These are phyloP conservation scores for Scelioninae gen. 2 DNA, from an alignment of 2,888 invertebrate species.

Conservation along the genomic window DNA sequence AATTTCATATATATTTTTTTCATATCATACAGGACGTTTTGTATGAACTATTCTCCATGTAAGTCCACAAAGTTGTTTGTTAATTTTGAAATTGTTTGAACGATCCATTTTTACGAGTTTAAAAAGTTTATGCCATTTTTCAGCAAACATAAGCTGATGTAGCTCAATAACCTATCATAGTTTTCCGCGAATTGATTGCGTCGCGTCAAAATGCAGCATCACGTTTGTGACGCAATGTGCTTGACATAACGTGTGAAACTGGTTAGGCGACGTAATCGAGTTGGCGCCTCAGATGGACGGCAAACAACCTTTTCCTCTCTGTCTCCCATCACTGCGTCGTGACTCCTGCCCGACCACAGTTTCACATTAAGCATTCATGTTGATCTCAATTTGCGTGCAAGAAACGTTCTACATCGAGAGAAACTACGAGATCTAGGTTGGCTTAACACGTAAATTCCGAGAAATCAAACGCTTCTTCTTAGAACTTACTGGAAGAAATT, in stretches of 20 bases:
- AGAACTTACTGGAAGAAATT: conserved; percentile 36
- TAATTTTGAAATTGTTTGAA: too few species aligned
- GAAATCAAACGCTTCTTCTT: conserved; percentile 55
- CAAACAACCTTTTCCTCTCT: conserved; percentile 70
- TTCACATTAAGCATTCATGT: conserved; percentile 72
- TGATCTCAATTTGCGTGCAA: conserved; percentile 73
- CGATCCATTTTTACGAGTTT: not conserved
- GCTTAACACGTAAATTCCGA: conserved; percentile 63
- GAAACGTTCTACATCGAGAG: conserved; percentile 66
- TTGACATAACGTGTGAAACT: conserved; percentile 68
- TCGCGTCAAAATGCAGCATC: conserved; percentile 47
- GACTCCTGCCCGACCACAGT: conserved; percentile 71
- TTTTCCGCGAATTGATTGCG: conserved; percentile 44
- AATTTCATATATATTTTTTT: too few species aligned
- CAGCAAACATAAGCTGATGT: conserved; percentile 7
- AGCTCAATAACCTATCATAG: conserved; percentile 31
- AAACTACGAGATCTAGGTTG: conserved; percentile 64
- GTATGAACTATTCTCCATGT: too few species aligned
- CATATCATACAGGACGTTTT: too few species aligned
- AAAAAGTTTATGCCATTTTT: not conserved
- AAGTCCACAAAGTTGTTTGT: too few species aligned
- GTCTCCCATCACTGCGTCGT: conserved; percentile 68
- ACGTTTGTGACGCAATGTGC: conserved; percentile 60
- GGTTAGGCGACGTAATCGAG: conserved; percentile 71
- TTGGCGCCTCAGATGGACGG: conserved; percentile 70